Evolutionary conservation across 2,797 vertebrate genomes (phyloP).

Genomic region (Hippocampus kuda): DNA sequence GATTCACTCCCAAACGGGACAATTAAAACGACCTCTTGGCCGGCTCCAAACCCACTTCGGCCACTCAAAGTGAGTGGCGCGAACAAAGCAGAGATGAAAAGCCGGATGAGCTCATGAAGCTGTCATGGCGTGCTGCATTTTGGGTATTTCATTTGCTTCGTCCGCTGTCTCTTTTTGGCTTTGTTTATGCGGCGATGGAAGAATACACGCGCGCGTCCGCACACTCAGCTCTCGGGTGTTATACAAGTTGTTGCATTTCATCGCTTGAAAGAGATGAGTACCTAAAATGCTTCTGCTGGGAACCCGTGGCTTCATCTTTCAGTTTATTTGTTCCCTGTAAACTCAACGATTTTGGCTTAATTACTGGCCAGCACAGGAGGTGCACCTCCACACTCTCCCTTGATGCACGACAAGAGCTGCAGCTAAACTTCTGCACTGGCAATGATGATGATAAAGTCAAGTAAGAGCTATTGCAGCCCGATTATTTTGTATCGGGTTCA

Average conservation of each 20-base stretch:
- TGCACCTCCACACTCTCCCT: neutral
- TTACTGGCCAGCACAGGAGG: neutral
- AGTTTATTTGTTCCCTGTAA: neutral
- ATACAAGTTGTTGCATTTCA: neutral
- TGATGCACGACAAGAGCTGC: neutral
- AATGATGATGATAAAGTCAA: neutral
- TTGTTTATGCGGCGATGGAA: conserved; percentile 1
- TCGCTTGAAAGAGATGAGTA: neutral
- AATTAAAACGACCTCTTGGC: neutral
- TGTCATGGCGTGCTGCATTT: conserved; percentile 30
- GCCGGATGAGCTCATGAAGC: conserved; percentile 38
- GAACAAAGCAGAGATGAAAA: conserved; percentile 36
- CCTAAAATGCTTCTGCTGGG: neutral
- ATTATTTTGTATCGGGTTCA: neutral
- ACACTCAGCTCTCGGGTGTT: neutral
- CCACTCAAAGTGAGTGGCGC: conserved; percentile 2
- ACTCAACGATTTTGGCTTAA: neutral
- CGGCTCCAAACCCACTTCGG: conserved; percentile 15
- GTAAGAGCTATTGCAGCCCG: neutral
- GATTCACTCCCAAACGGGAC: conserved; percentile 18
- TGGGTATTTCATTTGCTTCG: conserved; percentile 24
- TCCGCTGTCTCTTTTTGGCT: neutral
- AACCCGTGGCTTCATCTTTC: neutral
- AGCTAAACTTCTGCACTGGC: neutral
- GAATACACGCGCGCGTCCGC: no score